Conservation (phyloP, 1,140 invertebrate genomes). For the Solenopsis invicta region DNA sequence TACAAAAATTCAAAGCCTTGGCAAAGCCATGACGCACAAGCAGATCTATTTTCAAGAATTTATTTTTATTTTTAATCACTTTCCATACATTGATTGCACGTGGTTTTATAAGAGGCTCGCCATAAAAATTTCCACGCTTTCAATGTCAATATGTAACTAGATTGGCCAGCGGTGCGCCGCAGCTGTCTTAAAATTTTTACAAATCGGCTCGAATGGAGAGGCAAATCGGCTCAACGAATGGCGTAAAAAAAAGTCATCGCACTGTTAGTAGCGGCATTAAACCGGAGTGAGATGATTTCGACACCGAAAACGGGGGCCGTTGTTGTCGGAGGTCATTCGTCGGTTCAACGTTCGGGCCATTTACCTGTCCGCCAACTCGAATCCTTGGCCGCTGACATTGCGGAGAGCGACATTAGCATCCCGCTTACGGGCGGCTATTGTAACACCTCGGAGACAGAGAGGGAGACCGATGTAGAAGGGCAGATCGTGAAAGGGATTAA, state of each 20-base stretch:
- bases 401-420: conserved; percentile 64
- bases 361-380: conserved; percentile 74
- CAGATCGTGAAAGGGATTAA: not conserved
- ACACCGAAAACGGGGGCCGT: conserved; percentile 75
- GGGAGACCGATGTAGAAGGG: conserved; percentile 4
- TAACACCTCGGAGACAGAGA: conserved; percentile 27
- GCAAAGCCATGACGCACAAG: conserved; percentile 40
- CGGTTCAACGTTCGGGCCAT: conserved; percentile 79
- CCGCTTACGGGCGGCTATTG: conserved; percentile 42
- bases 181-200: conserved; percentile 3
- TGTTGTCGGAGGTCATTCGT: conserved; percentile 81
- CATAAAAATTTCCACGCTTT: conserved; percentile 5
- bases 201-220: not conserved
- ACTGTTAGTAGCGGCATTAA: conserved; percentile 55
- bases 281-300: conserved; percentile 62
- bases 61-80: conserved; percentile 55
- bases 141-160: not conserved
- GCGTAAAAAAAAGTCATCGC: not conserved
- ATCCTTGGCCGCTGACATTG: conserved; percentile 70
- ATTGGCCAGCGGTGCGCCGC: too few species aligned
- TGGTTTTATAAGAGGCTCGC: conserved; percentile 29
- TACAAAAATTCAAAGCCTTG: conserved; percentile 33
- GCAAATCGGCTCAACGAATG: not conserved
- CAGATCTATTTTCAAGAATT: conserved; percentile 31
- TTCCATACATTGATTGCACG: not conserved